Evolutionary conservation across 2,797 vertebrate genomes (phyloP), one percentile per base, ranked within the genome.

Genomic region (Strix occidentalis): DNA sequence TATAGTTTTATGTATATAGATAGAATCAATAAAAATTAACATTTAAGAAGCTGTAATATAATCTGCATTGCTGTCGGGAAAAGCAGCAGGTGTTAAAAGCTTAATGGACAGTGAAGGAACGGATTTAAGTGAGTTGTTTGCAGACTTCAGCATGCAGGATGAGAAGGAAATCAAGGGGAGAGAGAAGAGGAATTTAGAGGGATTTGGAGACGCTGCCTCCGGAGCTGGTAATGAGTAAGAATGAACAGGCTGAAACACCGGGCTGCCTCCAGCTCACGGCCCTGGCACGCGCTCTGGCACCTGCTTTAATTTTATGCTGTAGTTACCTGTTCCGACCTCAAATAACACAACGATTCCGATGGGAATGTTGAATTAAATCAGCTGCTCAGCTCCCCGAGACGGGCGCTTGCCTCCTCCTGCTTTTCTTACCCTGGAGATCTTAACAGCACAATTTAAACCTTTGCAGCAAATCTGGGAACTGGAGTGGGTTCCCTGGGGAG

Each of bases 11-110:
- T 70, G 60, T 25, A 46, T 46, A 3, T 39, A 57, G 2, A 19
- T 66, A 11, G 50, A 76, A 96, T 96, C 96, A 41, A 97, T 96
- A 93, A 71, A 77, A 94, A 94, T 83, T 54, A 94, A 93, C 88
- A 39, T 95, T 95, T 93, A 71, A 96, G 94, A 64, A 75, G 93
- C 93, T 51, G 57, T 85, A 95, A 95, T 48, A 60, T 8, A 58
- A 84, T 37, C 85, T 39, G 58, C 13, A 2, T 70, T 89, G 23
- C 54, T 94, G 85, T 46, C 11, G 17, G 92, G 96, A 97, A 97
- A 68, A 53, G 89, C 70, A 77, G 85, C 37, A 45, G 83, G 95
- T 94, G 93, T 95, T 96, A 95, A 95, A 89, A 93, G 92, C 95
- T 92, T 96, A 95, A 95, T 91, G 95, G 95, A 16, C 65, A 37